Base-by-base conservation (phyloP, 2,113 vertebrate genomes). In the Malurus elegans region DNA sequence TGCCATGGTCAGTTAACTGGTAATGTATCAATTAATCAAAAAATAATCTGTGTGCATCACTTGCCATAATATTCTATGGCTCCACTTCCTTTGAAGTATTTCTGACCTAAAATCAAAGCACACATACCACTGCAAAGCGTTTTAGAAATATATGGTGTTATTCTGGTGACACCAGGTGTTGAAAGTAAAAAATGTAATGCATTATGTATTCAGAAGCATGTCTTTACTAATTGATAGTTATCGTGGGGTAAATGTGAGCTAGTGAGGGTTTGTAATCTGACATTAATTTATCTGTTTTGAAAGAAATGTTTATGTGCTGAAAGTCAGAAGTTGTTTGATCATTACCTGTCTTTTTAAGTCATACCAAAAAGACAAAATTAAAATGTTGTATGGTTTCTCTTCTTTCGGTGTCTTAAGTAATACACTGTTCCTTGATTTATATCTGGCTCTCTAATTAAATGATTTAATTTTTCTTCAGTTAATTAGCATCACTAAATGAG, bases 161-260 rank as follows among this genome's bases (percentile, higher is more conserved):
- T 96, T 94, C 93, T 96, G 97, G 88, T 95, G 95, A 97, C 97
- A 97, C 94, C 97, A 97, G 97, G 93, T 96, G 91, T 97, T 95
- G 92, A 86, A 97, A 97, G 90, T 75, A 93, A 96, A 97, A 93
- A 94, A 92, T 94, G 95, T 95, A 91, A 84, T 88, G 64, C 70
- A 72, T 96, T 94, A 75, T 74, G 86, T 64, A 84, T 90, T 94
- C 91, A 79, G 65, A 92, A 92, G 69, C 72, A 88, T 32, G 57
- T 75, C 23, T 91, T 80, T 92, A 86, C 48, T 97, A 92, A 70
- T 80, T 82, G 57, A 36, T 84, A 69, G 74, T 90, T 94, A 45
- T 8, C 8, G 2, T 61, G 56, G 42, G 29, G 72, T 80, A 44
- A 42, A 69, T 0, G 81, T 44, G 60, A 95, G 32, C 36, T 11